A percentile compares a stretch with the other conserved stretches of the same genome.
Conservation (phyloP, 37 sponge, comb jelly and placozoan species). For the Hexactinellida sp. region DNA sequence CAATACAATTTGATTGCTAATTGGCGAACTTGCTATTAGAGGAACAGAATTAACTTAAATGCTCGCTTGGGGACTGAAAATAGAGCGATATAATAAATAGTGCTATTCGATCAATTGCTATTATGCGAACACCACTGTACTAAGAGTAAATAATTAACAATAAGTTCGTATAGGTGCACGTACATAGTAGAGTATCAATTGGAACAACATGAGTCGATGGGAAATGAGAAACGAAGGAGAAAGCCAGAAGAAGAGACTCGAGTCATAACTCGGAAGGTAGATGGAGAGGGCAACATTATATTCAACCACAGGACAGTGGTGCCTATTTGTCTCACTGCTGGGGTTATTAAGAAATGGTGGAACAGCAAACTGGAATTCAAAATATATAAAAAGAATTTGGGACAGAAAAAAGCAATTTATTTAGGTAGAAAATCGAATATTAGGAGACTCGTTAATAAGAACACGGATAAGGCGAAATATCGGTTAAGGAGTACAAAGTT, state of each 20-base stretch:
- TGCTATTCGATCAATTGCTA: no score
- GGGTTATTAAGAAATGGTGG: conserved; percentile 6
- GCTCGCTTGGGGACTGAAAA: no score
- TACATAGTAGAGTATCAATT: conserved; percentile 12
- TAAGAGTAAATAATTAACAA: background rate
- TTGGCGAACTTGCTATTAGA: no score
- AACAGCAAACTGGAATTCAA: background rate
- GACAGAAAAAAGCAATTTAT: conserved; percentile 17
- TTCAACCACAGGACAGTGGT: background rate
- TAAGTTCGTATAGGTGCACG: background rate
- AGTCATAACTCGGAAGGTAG: background rate
- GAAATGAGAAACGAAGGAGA: background rate
- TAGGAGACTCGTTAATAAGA: background rate
- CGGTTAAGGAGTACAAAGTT: no score
- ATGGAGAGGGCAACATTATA: conserved; percentile 4
- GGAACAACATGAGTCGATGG: background rate
- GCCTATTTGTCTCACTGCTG: background rate
- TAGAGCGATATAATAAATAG: no score
- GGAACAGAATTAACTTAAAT: no score
- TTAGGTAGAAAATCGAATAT: background rate
- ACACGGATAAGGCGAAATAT: no score
- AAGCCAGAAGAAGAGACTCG: background rate
- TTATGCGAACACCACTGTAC: no score
- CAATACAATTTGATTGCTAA: no score
- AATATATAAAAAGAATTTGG: conserved; percentile 16